These are phyloP conservation scores for Lasiommata megera DNA, from an alignment of 2,888 invertebrate species.

Conservation along the genomic window DNA sequence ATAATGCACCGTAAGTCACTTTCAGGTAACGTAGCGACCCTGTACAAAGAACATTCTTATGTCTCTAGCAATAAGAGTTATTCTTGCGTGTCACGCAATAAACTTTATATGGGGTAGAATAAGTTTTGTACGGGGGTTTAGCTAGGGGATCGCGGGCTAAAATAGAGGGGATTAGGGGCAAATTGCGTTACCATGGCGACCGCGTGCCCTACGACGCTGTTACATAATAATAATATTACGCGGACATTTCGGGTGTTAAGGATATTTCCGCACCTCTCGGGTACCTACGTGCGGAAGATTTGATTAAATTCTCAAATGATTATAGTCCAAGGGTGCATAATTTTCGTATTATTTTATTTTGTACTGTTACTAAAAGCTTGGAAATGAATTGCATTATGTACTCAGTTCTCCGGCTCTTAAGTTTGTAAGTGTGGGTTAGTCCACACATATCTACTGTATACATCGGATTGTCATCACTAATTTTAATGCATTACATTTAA, in stretches of 20 bases:
- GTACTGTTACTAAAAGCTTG: not conserved
- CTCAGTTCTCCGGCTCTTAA: too few species aligned
- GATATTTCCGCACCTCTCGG: constrained; percentile 1
- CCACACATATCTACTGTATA: too few species aligned
- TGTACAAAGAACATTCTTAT: constrained; percentile 39
- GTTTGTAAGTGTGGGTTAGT: too few species aligned
- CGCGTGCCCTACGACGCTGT: constrained; percentile 49
- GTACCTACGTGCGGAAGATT: not conserved
- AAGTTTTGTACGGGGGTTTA: constrained; percentile 39
- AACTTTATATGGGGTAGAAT: constrained; percentile 21
- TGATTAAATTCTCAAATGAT: constrained; percentile 10
- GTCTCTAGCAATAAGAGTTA: not conserved
- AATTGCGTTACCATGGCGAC: constrained; percentile 63
- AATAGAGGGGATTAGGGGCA: constrained; percentile 70
- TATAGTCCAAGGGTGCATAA: constrained; percentile 6
- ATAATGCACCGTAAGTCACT: constrained; percentile 22
- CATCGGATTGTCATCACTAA: too few species aligned
- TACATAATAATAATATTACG: constrained; percentile 51
- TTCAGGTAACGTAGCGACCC: constrained; percentile 13
- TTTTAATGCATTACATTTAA: too few species aligned
- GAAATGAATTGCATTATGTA: too few species aligned
- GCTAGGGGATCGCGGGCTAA: constrained; percentile 59
- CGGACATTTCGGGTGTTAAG: not conserved
- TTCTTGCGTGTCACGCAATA: constrained; percentile 34
- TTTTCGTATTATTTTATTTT: constrained; percentile 2